Evolutionary conservation across 2,797 vertebrate species (phyloP), one percentile per base, ranked within the genome.

Genomic region (Emys orbicularis): DNA sequence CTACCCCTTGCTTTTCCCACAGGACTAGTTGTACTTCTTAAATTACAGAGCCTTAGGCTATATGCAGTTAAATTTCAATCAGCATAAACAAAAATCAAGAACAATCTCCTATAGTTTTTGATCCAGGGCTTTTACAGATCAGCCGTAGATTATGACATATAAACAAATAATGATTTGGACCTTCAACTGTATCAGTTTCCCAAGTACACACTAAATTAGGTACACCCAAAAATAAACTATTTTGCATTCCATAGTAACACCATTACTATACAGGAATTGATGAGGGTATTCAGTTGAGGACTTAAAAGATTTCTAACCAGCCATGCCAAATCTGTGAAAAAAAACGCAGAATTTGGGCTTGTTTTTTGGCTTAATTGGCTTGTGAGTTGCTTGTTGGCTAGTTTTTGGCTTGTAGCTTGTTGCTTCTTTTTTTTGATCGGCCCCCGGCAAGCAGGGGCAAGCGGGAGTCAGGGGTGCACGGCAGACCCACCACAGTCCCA

Each of bases 21-120:
- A 54, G 68, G 29, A 41, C 41, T 21, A 15, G 6, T 2, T 79
- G 29, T 34, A 11, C 13, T 90, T 87, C 92, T 90, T 87, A 37
- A 91, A 54, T 83, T 87, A 41, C 83, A 93, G 53, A 86, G 81
- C 74, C 91, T 90, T 31, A 53, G 19, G 83, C 82, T 68, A 61
- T 54, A 68, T 5, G 1, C 11, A 94, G 61, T n/a, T 84, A 49
- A 85, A 81, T 92, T 94, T 95, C 87, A 92, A 68, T 68, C 68
- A 56, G 83, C 54, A 91, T 87, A 92, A 92, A 59, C 74, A 94
- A 94, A 61, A 81, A 81, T 54, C 13, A 81, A 77, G 87, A 95
- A 95, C 61, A n/a, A 80, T 93, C 94, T 87, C 44, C 79, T 86
- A 29, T 2, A 12, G 44, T n/a, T 95, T 84, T 85, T 27, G 47